Base-by-base conservation (phyloP, 64 coral and sea anemone genomes). In the Dendronephthya gigantea region DNA sequence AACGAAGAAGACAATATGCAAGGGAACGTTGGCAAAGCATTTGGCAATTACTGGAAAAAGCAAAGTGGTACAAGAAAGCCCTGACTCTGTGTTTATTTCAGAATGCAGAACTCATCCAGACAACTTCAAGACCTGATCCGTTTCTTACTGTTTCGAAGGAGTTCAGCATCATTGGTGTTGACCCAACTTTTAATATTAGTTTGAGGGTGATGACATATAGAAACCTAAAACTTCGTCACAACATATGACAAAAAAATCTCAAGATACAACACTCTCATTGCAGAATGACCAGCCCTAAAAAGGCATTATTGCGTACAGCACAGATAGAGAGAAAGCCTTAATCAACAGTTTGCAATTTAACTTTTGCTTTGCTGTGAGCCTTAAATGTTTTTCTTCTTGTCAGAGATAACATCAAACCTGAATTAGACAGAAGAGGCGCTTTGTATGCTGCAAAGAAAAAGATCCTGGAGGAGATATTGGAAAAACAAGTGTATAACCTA, bases 181-280 rank as follows among this genome's bases (percentile, higher is more conserved):
- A 70, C 66, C 66, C 66, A 70, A 70, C 66, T 17, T 70, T 70
- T 70, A 70, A 70, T 32, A 70, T 70, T 70, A n/a, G 19, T 70
- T 70, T 25, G 30, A 70, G 9, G 7, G 30, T 25, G 30, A 32
- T 70, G 30, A 70, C 66, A 8, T 70, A 70, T 25, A 70, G 66
- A n/a, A 70, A 70, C 30, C 66, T 70, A 17, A 70, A 70, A 32
- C 30, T 70, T 22, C 66, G 27, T 32, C 66, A 70, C 66, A 70
- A 70, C 30, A 25, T 25, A 70, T 70, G 66, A 32, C 66, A 9
- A 70, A 70, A 22, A 70, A 25, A 70, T 70, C 30, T 32, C 19
- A 10, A 8, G 30, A 17, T 70, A 10, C 66, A 70, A 70, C 66
- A 70, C 66, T 9, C 66, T 70, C 30, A 70, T 70, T 70, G 30